Conservation (phyloP, 2,797 vertebrate genomes). For the Acanthornis magna region DNA sequence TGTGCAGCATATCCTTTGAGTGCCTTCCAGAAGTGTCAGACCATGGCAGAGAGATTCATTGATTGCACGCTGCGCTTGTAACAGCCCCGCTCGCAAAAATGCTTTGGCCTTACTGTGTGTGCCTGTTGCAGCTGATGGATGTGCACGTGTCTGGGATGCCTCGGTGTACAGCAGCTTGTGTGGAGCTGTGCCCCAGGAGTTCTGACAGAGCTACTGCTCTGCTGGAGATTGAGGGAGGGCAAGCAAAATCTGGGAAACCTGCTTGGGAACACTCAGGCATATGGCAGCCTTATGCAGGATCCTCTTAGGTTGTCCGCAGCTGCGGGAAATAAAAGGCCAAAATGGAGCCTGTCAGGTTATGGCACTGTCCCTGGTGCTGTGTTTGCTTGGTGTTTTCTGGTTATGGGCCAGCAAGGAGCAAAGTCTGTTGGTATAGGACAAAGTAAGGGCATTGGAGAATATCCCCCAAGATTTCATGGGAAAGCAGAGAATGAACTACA, state of each 20-base stretch:
- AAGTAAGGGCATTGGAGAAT: neutral
- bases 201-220: neutral
- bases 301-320: neutral
- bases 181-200: neutral
- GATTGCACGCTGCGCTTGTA: neutral
- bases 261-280: neutral
- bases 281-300: neutral
- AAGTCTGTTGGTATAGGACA: neutral
- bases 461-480: neutral
- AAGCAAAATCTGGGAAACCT: neutral
- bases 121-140: neutral
- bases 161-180: fast-evolving
- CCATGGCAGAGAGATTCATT: neutral
- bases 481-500: neutral
- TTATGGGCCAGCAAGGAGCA: neutral
- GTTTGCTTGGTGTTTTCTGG: neutral
- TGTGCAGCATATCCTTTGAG: neutral
- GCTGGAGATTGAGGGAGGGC: neutral
- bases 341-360: neutral
- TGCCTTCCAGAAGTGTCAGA: neutral
- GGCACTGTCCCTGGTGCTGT: neutral
- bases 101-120: fast-evolving
- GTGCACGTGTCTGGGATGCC: neutral
- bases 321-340: neutral
- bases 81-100: neutral